Conservation (phyloP, 2,888 invertebrate genomes). For the Mythimna ferrago region DNA sequence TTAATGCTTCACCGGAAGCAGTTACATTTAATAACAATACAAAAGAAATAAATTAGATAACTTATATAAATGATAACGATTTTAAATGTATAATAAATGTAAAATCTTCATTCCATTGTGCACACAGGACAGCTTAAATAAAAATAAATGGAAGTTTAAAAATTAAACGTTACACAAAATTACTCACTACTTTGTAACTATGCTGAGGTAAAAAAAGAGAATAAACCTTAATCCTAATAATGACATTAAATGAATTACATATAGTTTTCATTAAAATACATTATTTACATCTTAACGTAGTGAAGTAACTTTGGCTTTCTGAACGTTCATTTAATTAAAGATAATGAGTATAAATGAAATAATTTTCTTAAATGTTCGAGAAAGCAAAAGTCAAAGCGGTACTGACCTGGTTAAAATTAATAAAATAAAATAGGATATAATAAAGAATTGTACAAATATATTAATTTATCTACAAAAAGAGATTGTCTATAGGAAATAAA, state of each 20-base stretch:
- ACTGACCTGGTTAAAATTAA: conserved; percentile 78
- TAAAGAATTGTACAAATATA: conserved; percentile 80
- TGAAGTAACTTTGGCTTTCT: conserved; percentile 86
- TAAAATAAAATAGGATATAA: conserved; percentile 58
- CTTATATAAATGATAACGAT: conserved; percentile 76
- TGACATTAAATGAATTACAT: conserved; percentile 83
- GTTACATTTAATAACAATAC: conserved; percentile 76
- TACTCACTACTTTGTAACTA: conserved; percentile 73
- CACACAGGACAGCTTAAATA: conserved; percentile 77
- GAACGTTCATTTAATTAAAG: conserved; percentile 77
- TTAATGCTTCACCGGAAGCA: conserved; percentile 63
- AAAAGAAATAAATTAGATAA: conserved; percentile 79
- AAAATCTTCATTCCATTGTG: conserved; percentile 77
- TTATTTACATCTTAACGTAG: conserved; percentile 84
- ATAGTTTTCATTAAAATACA: conserved; percentile 78
- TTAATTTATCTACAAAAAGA: conserved; percentile 81
- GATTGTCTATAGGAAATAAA: conserved; percentile 74
- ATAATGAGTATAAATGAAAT: conserved; percentile 85
- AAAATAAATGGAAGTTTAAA: conserved; percentile 64
- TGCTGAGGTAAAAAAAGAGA: conserved; percentile 85
- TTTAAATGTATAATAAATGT: conserved; percentile 69
- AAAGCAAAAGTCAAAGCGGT: conserved; percentile 73
- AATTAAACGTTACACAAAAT: conserved; percentile 64
- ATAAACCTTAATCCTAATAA: conserved; percentile 76
- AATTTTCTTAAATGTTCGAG: conserved; percentile 65